Evolutionary conservation across 2,888 invertebrate species (phyloP), one percentile per base, ranked within the genome.

Genomic region (Achlya flavicornis): DNA sequence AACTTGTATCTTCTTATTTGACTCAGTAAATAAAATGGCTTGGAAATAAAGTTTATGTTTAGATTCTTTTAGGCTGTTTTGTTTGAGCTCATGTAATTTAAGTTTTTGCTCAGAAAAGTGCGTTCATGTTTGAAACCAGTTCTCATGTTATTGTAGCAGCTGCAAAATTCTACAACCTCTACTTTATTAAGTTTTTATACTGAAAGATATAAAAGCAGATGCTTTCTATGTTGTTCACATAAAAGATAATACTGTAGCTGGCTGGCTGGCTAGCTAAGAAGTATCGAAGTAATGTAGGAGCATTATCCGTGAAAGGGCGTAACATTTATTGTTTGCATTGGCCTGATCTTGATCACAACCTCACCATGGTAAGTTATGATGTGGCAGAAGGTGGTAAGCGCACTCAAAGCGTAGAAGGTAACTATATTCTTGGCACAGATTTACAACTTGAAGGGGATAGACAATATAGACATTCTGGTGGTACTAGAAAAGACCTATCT

Each of bases 201-300:
- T 16, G 48, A n/a, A 16, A 48, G 5, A 12, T 38, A 38, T 38
- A 10, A 14, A 43, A n/a, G 5, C 12, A 11, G 6, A 3, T 6
- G n/a, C n/a, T 46, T n/a, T 46, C n/a, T n/a, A 46, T 46, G n/a
- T 46, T n/a, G 46, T 46, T n/a, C 46, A 46, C 46, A n/a, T 14
- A 46, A 43, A n/a, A 46, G n/a, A n/a, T 46, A 0, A 46, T 6
- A 6, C 4, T 46, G 46, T n/a, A n/a, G n/a, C 41, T 41, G 12
- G 41, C 41, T 12, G 0, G 41, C 41, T 12, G 0, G 12, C 41
- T 41, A 12, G 12, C 12, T 12, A 41, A 41, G 41, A 41, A 41
- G 41, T 41, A 12, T 3, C 12, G 12, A 41, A 41, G 12, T 12
- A 10, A 7, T 41, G 41, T 41, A 41, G 41, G 0, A 41, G 3